Percentiles rank a stretch among this genome's conserved stretches.
phyloP scores from a whole-genome alignment of 2,113 vertebrate genomes.

The Amphiprion percula region DNA sequence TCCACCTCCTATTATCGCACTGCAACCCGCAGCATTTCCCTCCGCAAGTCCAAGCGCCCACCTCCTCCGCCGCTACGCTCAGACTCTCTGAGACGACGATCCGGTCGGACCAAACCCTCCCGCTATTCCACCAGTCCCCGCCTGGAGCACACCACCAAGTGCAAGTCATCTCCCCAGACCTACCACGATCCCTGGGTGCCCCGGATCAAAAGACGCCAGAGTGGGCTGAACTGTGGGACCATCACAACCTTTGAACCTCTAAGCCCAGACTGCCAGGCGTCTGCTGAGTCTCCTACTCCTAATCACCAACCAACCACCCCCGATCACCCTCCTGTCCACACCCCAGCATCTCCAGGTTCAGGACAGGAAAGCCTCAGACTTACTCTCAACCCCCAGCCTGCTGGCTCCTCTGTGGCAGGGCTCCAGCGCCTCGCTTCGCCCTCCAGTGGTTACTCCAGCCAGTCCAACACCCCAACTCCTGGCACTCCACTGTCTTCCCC shows the following conservation, averaged over 20 bases:
- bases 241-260: conserved; percentile 66
- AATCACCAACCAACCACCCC: neutral
- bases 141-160: conserved; percentile 82
- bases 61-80: conserved; percentile 91
- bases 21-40: conserved; percentile 86
- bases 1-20: neutral
- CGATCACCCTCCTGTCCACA: neutral
- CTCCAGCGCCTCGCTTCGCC: conserved; percentile 89
- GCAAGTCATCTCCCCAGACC: conserved; percentile 80
- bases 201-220: conserved; percentile 85
- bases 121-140: conserved; percentile 83
- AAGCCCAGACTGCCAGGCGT: neutral
- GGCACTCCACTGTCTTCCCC: conserved; percentile 90
- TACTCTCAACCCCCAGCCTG: neutral
- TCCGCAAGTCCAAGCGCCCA: conserved; percentile 92
- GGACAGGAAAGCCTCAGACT: conserved; percentile 31
- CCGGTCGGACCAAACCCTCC: conserved; percentile 72
- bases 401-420: conserved; percentile 79
- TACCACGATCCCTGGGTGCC: conserved; percentile 92
- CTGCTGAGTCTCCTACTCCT: neutral
- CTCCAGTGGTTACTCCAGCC: conserved; percentile 95
- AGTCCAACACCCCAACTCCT: conserved; percentile 91
- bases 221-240: conserved; percentile 80
- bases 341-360: conserved; percentile 19
- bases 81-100: conserved; percentile 89